Percentiles rank a stretch among this genome's conserved stretches.
phyloP scores from a whole-genome alignment of 1,140 invertebrate species.

The Marisa cornuarietis region DNA sequence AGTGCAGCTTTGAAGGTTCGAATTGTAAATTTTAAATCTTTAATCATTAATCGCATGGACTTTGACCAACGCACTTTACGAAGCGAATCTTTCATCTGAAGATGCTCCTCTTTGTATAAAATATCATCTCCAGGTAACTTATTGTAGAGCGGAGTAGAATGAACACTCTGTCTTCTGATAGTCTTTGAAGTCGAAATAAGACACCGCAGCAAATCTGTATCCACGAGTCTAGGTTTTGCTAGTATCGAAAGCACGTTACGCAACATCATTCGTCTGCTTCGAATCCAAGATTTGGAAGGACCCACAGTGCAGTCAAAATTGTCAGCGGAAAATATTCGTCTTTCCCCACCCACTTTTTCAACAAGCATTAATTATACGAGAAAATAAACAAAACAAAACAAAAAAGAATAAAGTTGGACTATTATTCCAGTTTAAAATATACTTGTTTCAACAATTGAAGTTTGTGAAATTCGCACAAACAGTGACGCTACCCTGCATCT shows the following conservation, averaged over 20 bases:
- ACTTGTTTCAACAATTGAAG: no score
- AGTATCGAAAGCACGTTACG: not conserved
- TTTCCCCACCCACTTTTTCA: not conserved
- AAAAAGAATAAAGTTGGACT: no score
- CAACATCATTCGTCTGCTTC: slow-evolving; percentile 17
- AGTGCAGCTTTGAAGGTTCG: no score
- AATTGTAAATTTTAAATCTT: no score
- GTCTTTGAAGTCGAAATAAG: slow-evolving; percentile 7
- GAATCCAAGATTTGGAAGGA: not conserved
- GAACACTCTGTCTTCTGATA: not conserved
- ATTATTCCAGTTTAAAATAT: no score
- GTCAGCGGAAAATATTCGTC: not conserved
- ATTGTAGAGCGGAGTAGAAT: not conserved
- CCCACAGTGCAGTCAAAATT: not conserved
- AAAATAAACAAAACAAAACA: not conserved
- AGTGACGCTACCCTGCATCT: no score
- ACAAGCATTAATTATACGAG: not conserved
- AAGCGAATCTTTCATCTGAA: slow-evolving; percentile 18
- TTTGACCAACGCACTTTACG: slow-evolving; percentile 5
- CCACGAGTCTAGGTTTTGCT: not conserved
- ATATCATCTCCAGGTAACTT: slow-evolving; percentile 9
- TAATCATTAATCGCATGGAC: no score
- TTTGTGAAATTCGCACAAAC: no score
- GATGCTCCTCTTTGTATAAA: slow-evolving; percentile 23
- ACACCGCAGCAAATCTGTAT: not conserved